Evolutionary conservation across 2,888 invertebrate genomes (phyloP), one percentile per base, ranked within the genome.

Genomic region (Leptinotarsa peninsularis): DNA sequence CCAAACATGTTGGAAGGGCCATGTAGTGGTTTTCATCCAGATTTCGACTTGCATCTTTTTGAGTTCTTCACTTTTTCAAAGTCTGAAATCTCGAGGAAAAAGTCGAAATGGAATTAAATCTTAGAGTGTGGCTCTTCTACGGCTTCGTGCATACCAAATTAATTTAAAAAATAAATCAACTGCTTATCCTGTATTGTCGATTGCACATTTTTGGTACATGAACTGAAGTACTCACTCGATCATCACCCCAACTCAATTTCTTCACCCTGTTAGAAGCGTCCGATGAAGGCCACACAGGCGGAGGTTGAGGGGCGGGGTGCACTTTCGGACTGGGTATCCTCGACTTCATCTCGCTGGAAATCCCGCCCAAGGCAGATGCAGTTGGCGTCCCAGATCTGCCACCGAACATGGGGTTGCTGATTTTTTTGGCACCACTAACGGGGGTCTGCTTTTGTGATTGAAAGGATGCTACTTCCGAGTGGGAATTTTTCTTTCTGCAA

Each of bases 231-330:
- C 77, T 72, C 80, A 86, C 87, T 86, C 85, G 87, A 79, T 87
- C 93, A 85, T 94, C 94, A 83, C 93, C 93, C 94, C 94, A 95
- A 86, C 94, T 94, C 71, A 95, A 90, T 85, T 94, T 94, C 89
- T 95, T 95, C 78, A 94, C 93, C 68, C 94, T 88, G 71, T 92
- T 91, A 5, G 94, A 93, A 50, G 93, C 92, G 76, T 93, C 92
- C 73, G 91, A 90, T 75, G 90, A 89, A 0, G 94, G 93, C 93
- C 94, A 94, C 70, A 91, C 90, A 73, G 84, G 85, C 77, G 85
- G 84, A 13, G 88, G 89, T 81, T 86, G 88, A 63, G 87, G 89
- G n/a, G 88, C 89, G 56, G 87, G 88, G 84, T 88, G 87, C n/a
- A 89, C 85, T 79, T 89, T 89, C n/a, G 89, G 88, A 79, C 89